Evolutionary conservation across 2,113 vertebrate species (phyloP).

Genomic region (Dendrocopos noguchii): DNA sequence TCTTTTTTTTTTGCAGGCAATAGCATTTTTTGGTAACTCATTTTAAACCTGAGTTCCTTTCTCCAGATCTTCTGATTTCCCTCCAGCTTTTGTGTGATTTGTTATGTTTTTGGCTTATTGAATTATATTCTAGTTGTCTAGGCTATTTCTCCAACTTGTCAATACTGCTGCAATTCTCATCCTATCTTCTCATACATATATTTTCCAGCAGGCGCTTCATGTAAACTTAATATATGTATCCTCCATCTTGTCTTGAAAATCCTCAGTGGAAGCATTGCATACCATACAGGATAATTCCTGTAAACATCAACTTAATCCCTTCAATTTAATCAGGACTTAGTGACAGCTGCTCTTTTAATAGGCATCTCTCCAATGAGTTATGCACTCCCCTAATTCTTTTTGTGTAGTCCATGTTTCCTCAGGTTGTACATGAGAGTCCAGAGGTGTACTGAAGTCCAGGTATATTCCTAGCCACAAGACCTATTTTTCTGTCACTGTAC

Average conservation of each 20-base stretch:
- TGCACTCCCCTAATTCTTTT: neutral
- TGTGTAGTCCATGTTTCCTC: neutral
- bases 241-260: neutral
- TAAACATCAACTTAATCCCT: neutral
- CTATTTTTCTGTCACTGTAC: neutral
- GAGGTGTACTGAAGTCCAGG: neutral
- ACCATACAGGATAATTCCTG: neutral
- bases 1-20: neutral
- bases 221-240: neutral
- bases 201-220: neutral
- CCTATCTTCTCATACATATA: neutral
- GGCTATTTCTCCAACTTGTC: conserved; percentile 8
- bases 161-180: neutral
- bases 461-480: neutral
- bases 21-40: neutral
- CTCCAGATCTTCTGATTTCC: neutral
- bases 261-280: neutral
- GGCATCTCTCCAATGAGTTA: neutral
- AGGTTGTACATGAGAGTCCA: neutral
- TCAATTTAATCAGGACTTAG: neutral
- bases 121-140: neutral
- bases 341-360: neutral
- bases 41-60: neutral
- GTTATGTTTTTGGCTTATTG: neutral
- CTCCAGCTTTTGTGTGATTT: neutral